Conservation (phyloP, 2,113 vertebrate genomes). For the Mixornis gularis region DNA sequence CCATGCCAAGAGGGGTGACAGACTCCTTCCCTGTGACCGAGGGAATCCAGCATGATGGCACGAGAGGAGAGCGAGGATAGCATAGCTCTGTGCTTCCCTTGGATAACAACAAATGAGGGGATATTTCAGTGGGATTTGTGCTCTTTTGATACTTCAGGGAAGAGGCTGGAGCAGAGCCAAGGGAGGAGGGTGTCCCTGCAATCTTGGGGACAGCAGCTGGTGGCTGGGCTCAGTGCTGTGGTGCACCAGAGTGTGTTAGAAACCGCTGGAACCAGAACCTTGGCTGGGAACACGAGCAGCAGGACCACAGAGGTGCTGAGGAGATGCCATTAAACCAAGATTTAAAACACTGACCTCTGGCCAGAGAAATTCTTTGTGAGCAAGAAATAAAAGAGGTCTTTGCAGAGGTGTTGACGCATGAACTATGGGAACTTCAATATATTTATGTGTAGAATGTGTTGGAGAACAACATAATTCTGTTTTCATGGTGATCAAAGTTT, state of each 20-base stretch:
- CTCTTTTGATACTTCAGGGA: background rate
- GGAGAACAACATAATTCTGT: slow-evolving; percentile 59
- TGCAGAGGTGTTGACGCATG: slow-evolving; percentile 40
- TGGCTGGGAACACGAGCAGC: background rate
- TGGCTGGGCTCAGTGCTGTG: background rate
- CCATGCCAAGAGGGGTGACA: background rate
- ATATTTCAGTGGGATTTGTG: background rate
- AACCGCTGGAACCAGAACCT: slow-evolving; percentile 23
- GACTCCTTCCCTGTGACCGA: background rate
- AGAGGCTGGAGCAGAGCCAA: background rate
- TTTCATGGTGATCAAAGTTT: slow-evolving; percentile 68
- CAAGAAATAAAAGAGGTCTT: slow-evolving; percentile 5
- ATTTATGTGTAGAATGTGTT: slow-evolving; percentile 39
- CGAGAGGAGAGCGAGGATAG: background rate
- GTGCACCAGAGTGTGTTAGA: background rate
- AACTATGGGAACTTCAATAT: slow-evolving; percentile 36
- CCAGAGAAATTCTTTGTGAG: background rate
- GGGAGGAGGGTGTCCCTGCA: background rate
- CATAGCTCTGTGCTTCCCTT: background rate
- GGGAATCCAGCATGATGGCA: background rate
- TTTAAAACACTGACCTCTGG: background rate
- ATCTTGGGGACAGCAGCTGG: background rate
- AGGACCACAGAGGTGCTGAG: background rate
- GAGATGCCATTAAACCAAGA: background rate
- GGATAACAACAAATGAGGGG: background rate